These are phyloP conservation scores for Cladopsammia gracilis DNA, from an alignment of 64 coral and sea anemone genomes.

Conservation along the genomic window DNA sequence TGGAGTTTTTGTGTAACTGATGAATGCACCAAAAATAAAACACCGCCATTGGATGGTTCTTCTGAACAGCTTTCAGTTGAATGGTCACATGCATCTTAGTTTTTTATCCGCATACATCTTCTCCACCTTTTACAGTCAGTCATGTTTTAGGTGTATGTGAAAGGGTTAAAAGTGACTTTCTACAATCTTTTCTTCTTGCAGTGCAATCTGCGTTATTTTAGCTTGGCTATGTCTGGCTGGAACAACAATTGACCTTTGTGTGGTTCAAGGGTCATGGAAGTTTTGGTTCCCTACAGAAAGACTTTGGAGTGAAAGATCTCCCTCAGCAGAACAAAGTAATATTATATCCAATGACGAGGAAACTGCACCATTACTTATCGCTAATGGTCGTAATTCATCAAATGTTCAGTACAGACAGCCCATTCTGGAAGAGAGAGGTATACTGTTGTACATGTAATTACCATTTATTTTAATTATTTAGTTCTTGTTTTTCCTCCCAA, in stretches of 20 bases:
- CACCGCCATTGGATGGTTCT: no score
- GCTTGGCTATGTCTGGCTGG: slow-evolving; percentile 15
- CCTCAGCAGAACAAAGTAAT: not conserved
- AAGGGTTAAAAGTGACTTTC: no score
- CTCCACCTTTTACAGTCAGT: no score
- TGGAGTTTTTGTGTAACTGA: no score
- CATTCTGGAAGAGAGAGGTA: not conserved
- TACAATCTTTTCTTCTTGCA: not conserved
- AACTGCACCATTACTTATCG: not conserved
- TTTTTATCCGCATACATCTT: no score
- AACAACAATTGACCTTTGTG: slow-evolving; percentile 7
- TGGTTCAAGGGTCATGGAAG: slow-evolving; percentile 22
- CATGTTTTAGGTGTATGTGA: no score
- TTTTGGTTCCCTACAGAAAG: not conserved
- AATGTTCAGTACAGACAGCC: not conserved
- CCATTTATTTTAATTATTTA: not conserved
- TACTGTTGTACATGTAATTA: not conserved
- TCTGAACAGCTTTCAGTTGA: no score
- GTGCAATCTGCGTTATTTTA: slow-evolving; percentile 12
- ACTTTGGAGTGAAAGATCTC: not conserved
- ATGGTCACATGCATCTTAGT: no score
- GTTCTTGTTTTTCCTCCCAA: no score
- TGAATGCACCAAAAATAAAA: no score
- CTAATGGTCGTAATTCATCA: not conserved
- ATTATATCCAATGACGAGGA: not conserved